Conservation (phyloP, 2,888 invertebrate genomes). For the Pachydiplax longipennis region DNA sequence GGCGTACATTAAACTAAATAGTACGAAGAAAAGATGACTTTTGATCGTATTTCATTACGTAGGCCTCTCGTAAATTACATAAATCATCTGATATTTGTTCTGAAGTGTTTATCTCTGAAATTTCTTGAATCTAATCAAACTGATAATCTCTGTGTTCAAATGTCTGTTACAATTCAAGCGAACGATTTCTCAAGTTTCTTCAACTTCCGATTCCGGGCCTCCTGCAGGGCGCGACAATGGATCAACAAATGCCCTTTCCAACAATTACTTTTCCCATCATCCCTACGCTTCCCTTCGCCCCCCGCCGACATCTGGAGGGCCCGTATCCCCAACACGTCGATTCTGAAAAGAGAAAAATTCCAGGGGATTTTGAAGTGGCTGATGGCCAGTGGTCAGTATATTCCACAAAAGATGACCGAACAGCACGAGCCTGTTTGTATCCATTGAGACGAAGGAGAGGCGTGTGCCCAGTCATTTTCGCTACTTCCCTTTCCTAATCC, state of each 20-base stretch:
- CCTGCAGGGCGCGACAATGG: conserved; percentile 6
- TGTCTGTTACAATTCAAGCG: background rate
- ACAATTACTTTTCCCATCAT: background rate
- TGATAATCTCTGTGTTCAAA: background rate
- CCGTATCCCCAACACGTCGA: background rate
- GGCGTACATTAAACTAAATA: too few species aligned
- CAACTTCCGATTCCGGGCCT: background rate
- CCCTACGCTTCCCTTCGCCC: background rate
- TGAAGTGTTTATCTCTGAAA: background rate
- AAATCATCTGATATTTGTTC: too few species aligned
- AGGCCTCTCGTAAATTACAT: too few species aligned
- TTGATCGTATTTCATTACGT: too few species aligned
- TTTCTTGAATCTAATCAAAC: background rate
- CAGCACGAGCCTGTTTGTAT: background rate
- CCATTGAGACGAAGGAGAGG: background rate
- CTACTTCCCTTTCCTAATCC: background rate
- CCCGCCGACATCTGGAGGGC: conserved; percentile 18
- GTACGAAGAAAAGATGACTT: too few species aligned
- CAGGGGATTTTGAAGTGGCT: background rate
- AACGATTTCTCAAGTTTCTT: background rate
- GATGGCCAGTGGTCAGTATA: background rate
- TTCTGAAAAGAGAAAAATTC: background rate
- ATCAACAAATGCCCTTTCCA: conserved; percentile 15
- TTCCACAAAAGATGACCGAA: background rate
- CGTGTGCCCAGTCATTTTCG: background rate